Conservation (phyloP, 2,113 vertebrate species). For the Dasyurus viverrinus region DNA sequence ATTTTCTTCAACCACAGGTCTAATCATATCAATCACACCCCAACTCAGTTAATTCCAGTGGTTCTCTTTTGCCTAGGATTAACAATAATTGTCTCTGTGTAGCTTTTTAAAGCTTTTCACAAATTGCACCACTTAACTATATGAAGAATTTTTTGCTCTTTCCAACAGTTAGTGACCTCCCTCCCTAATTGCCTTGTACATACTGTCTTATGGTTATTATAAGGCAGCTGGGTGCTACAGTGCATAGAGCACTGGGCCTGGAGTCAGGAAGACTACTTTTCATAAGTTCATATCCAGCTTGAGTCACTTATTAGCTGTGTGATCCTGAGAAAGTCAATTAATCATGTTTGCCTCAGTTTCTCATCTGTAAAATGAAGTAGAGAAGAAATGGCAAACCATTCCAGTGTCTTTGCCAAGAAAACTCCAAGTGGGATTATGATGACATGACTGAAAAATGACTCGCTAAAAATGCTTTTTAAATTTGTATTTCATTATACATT, state of each 20-base stretch:
- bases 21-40: background rate
- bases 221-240: background rate
- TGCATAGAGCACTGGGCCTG: too few relatives aligned
- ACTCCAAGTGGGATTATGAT: background rate
- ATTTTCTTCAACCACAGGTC: background rate
- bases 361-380: background rate
- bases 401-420: background rate
- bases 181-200: background rate
- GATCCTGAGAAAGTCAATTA: background rate
- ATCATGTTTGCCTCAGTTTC: background rate
- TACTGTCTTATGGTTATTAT: background rate
- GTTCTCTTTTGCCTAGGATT: background rate
- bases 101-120: background rate
- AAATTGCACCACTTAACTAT: background rate
- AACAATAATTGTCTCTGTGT: background rate
- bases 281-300: background rate
- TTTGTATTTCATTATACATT: background rate
- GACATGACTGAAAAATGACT: background rate
- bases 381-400: background rate
- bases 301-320: background rate
- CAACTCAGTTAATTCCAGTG: background rate
- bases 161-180: background rate
- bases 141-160: background rate
- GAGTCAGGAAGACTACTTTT: background rate
- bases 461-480: background rate